Evolutionary conservation across 2,888 invertebrate genomes (phyloP).

Genomic region (Rhodophaea formosa): DNA sequence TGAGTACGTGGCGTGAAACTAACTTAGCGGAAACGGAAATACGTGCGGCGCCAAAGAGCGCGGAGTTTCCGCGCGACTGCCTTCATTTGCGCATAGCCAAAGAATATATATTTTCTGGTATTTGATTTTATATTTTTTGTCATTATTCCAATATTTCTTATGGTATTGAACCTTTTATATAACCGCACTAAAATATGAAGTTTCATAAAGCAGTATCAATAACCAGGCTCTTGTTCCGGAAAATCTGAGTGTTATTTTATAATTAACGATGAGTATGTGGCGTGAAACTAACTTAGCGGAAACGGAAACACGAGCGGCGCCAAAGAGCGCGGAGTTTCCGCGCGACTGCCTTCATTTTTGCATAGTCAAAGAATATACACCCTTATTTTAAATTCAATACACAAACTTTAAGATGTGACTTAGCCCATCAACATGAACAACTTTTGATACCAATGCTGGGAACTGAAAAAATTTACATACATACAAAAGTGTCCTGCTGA

Average conservation of each 20-base stretch:
- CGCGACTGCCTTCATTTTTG: slow-evolving; percentile 12
- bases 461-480: too few relatives aligned
- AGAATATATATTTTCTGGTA: too few relatives aligned
- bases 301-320: neutral
- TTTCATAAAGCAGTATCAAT: neutral
- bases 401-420: too few relatives aligned
- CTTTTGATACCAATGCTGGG: too few relatives aligned
- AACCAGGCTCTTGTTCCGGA: neutral
- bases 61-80: slow-evolving; percentile 9
- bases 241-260: slow-evolving; percentile 4
- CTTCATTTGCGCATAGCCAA: too few relatives aligned
- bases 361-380: too few relatives aligned
- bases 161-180: neutral
- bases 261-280: neutral
- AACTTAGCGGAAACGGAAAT: neutral
- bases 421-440: too few relatives aligned
- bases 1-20: neutral
- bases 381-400: too few relatives aligned
- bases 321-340: slow-evolving; percentile 9
- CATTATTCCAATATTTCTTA: too few relatives aligned
- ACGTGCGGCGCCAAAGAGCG: slow-evolving; percentile 4
- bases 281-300: neutral
- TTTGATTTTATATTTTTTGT: too few relatives aligned
- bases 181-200: neutral
- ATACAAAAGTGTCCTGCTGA: too few relatives aligned